Evolutionary conservation across 2,113 vertebrate species (phyloP).

Genomic region (Noturus placidus): DNA sequence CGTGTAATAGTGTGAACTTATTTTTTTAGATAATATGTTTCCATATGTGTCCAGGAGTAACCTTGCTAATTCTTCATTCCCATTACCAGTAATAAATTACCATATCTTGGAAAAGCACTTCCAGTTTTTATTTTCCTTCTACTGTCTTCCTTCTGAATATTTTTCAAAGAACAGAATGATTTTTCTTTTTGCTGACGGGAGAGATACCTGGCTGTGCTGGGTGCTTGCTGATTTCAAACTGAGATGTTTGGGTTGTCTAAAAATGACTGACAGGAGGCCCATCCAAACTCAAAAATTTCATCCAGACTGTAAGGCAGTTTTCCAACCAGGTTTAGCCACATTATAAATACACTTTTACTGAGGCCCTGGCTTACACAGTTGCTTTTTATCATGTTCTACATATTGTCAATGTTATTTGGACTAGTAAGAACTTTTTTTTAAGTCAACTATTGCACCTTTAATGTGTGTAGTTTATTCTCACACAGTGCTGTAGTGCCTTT

Average conservation of each 20-base stretch:
- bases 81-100: background rate
- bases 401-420: background rate
- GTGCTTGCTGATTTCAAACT: background rate
- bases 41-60: background rate
- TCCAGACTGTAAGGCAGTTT: background rate
- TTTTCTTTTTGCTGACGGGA: background rate
- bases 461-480: background rate
- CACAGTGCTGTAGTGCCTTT: background rate
- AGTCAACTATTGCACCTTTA: background rate
- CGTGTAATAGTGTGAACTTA: background rate
- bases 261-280: background rate
- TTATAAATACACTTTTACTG: background rate
- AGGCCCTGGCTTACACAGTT: background rate
- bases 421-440: background rate
- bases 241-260: background rate
- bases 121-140: background rate
- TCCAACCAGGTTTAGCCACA: background rate
- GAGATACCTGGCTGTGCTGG: background rate
- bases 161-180: background rate
- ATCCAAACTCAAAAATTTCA: background rate
- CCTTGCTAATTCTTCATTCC: background rate
- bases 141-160: background rate
- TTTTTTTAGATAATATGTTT: background rate
- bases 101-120: background rate
- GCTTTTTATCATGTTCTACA: background rate